Evolutionary conservation across 2,888 invertebrate species (phyloP), one percentile per base, ranked within the genome.

Genomic region (Hypercompe scribonia): DNA sequence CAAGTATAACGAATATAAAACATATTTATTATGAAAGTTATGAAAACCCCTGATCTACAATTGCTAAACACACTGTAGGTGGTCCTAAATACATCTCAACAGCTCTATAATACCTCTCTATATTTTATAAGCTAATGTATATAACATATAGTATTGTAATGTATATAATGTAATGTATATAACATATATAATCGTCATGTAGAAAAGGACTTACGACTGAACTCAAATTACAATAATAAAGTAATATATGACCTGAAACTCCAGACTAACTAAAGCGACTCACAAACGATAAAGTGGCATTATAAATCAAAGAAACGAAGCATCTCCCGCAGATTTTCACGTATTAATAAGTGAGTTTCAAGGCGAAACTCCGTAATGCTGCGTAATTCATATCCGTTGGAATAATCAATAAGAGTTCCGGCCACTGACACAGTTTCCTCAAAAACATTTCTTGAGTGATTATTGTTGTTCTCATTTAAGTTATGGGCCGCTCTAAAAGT

Each of bases 261-360:
- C 67, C 13, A 68, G 15, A 65, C 70, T 75, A 76, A 80, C 76
- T 83, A 78, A 82, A 85, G 75, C 66, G 68, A 73, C 72, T 77
- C 87, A 83, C 84, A 79, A 82, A 85, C 86, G 85, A 88, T 85
- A 87, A 89, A 91, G 85, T 89, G 84, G 79, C 77, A 67, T 71
- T 82, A 91, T 92, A 91, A 92, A 91, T 92, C 91, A 90, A 73
- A 70, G 70, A 75, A 83, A 86, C 83, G 84, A 81, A 82, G 84
- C 87, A 89, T 87, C 84, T 81, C 78, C 81, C 84, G 84, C 87
- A 89, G 89, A 89, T 90, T 90, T 89, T 86, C 87, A 88, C 88
- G 88, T 89, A 90, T 90, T 92, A 91, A 90, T 89, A 88, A 86
- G 69, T 65, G 61, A 76, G 76, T 76, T 74, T 79, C 50, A 65